Percentiles rank a stretch among this genome's conserved stretches.
Conservation (phyloP, 2,888 invertebrate species). For the Oeneis ivallda region DNA sequence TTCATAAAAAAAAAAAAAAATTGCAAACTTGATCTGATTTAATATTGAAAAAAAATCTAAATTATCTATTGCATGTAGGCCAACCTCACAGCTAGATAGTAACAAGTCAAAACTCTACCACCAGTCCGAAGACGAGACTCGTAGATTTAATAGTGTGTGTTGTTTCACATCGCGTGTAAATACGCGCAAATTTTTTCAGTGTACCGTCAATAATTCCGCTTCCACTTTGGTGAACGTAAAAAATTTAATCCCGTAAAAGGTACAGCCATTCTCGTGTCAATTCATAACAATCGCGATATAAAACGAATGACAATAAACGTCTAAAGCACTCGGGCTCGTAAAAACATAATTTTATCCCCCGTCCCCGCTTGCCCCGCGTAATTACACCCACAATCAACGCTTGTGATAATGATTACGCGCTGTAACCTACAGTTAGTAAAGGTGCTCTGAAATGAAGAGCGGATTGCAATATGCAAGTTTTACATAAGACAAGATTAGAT, state of each 20-base stretch:
- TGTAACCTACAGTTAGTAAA: slow-evolving; percentile 35
- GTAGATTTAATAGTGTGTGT: no score
- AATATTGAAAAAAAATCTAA: no score
- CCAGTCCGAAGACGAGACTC: no score
- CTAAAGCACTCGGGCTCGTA: slow-evolving; percentile 47
- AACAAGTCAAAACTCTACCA: no score
- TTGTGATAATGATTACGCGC: slow-evolving; percentile 45
- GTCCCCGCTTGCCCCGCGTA: slow-evolving; percentile 39
- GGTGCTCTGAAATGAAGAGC: slow-evolving; percentile 27
- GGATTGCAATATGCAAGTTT: slow-evolving; percentile 7
- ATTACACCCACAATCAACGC: slow-evolving; percentile 47
- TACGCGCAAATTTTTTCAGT: no score
- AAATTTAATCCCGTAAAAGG: slow-evolving; percentile 37
- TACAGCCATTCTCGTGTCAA: slow-evolving; percentile 37
- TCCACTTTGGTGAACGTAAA: slow-evolving; percentile 28
- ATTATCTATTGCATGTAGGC: no score
- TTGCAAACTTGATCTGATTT: no score
- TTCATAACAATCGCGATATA: slow-evolving; percentile 42
- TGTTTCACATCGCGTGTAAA: no score
- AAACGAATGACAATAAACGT: slow-evolving; percentile 47
- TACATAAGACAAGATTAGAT: no score
- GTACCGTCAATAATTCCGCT: not conserved
- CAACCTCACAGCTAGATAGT: no score
- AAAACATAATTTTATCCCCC: slow-evolving; percentile 46
- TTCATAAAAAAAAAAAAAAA: no score